Evolutionary conservation across 2,888 invertebrate genomes (phyloP), one percentile per base, ranked within the genome.

Genomic region (Cryptophagus acutangulus): DNA sequence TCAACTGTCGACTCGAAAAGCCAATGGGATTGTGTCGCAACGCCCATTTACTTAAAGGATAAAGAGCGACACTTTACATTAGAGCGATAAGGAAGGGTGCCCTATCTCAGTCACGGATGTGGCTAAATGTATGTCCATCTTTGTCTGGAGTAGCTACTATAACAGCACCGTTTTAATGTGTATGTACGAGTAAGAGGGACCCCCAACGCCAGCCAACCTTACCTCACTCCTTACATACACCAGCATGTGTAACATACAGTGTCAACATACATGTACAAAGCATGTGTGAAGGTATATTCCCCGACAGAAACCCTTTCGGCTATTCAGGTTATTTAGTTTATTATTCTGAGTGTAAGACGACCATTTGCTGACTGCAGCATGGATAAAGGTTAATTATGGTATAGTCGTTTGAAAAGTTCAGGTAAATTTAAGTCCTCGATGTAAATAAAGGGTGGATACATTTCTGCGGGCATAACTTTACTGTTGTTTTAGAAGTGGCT

Each of bases 41-140:
- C 68, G 64, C 68, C 68, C 65, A 57, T 62, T 65, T 67, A 66
- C 67, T 67, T 67, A 62, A 61, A 59, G 65, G 65, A 67, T 67
- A 65, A 66, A 65, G 65, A 65, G 62, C 63, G 62, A 61, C 65
- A 64, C 63, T 66, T 60, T 59, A 54, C 55, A 55, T 59, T 54
- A 57, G 63, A 56, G 61, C 56, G 63, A 65, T 61, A 62, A 63
- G 58, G 64, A 60, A 54, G 52, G 51, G 26, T 40, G 40, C 9
- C 13, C 4, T 16, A 16, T 31, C 60, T 59, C 54, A 45, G 46
- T 61, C 57, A 41, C 33, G 33, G 30, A 4, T 10, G 20, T 12
- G 10, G 24, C 25, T 37, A 25, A 40, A 45, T 45, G 52, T 63
- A 61, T 55, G 52, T 54, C 53, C 59, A 54, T 67, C 66, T 62